Conservation (phyloP, 2,797 vertebrate species). For the Acipenser oxyrinchus region DNA sequence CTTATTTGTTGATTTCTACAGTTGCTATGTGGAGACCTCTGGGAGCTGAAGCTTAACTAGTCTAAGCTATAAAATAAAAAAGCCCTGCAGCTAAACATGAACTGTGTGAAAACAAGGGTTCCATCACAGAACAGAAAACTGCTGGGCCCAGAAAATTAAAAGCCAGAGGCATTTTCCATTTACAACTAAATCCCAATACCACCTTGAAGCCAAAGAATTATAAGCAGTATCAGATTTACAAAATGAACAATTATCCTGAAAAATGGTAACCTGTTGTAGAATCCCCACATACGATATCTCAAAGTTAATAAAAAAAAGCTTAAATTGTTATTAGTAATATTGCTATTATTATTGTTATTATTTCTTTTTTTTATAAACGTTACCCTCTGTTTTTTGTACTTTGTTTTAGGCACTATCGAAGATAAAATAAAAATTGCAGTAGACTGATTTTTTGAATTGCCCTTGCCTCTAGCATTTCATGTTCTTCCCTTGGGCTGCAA, state of each 20-base stretch:
- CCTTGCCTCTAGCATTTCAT: constrained; percentile 83
- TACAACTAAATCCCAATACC: constrained; percentile 98
- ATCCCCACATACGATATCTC: constrained; percentile 72
- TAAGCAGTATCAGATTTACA: constrained; percentile 98
- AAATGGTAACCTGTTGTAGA: constrained; percentile 76
- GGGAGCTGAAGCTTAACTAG: constrained; percentile 93
- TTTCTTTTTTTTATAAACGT: too few relatives aligned
- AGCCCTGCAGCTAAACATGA: constrained; percentile 95
- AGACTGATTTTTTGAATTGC: constrained; percentile 60
- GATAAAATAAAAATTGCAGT: not conserved
- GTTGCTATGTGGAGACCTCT: constrained; percentile 96
- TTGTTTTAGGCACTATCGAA: not conserved
- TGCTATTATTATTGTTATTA: not conserved
- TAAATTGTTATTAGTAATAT: constrained; percentile 33
- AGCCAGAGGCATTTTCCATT: constrained; percentile 98
- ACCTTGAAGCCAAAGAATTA: constrained; percentile 95
- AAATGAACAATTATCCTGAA: constrained; percentile 93
- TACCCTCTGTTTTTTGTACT: not conserved
- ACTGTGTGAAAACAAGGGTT: constrained; percentile 99
- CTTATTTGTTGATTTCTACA: constrained; percentile 98
- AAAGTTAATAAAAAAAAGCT: constrained; percentile 37
- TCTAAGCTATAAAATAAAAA: constrained; percentile 97
- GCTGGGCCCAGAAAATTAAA: constrained; percentile 99
- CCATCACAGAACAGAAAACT: constrained; percentile 99
- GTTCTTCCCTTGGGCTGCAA: constrained; percentile 83